Percentiles rank a stretch among this genome's conserved stretches.
Evolutionary conservation across 2,888 invertebrate species (phyloP).

Genomic region (Coelinius sp.): DNA sequence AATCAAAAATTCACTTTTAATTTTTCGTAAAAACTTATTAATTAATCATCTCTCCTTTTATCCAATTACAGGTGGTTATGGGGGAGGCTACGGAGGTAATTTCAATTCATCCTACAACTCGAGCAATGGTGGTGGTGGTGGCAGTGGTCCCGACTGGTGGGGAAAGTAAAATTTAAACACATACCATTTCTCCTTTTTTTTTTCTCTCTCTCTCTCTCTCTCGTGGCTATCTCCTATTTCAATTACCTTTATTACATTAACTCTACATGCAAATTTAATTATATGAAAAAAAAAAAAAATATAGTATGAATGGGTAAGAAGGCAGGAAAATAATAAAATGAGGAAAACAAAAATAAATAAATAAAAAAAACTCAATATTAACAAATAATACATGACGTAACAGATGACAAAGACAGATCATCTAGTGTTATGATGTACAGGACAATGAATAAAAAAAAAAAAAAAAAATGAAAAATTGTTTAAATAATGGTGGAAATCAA

Average conservation of each 20-base stretch:
- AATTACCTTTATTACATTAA: conserved; percentile 58
- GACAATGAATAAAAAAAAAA: conserved; percentile 6
- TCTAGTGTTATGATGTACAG: conserved; percentile 17
- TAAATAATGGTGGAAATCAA: background rate
- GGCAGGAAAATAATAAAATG: conserved; percentile 19
- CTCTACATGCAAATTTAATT: conserved; percentile 68
- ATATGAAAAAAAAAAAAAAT: conserved; percentile 63
- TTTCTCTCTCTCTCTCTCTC: conserved; percentile 48
- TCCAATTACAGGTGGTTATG: conserved; percentile 59
- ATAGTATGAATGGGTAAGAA: conserved; percentile 42
- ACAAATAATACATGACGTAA: conserved; percentile 46
- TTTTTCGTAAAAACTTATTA: too few species aligned
- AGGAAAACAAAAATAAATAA: conserved; percentile 16
- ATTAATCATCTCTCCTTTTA: too few species aligned
- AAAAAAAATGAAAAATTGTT: too few species aligned
- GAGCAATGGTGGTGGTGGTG: conserved; percentile 62
- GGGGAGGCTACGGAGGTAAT: conserved; percentile 63
- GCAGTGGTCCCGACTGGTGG: conserved; percentile 70
- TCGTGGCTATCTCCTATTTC: conserved; percentile 56
- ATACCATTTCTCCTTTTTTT: too few species aligned
- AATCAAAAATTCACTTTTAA: too few species aligned
- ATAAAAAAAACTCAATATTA: conserved; percentile 8
- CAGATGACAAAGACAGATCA: conserved; percentile 6
- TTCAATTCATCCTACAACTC: conserved; percentile 63
- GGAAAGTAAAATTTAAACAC: conserved; percentile 49